Evolutionary conservation across 53 echinoderm and acorn worm genomes (phyloP).

Genomic region (Luidia sarsii): DNA sequence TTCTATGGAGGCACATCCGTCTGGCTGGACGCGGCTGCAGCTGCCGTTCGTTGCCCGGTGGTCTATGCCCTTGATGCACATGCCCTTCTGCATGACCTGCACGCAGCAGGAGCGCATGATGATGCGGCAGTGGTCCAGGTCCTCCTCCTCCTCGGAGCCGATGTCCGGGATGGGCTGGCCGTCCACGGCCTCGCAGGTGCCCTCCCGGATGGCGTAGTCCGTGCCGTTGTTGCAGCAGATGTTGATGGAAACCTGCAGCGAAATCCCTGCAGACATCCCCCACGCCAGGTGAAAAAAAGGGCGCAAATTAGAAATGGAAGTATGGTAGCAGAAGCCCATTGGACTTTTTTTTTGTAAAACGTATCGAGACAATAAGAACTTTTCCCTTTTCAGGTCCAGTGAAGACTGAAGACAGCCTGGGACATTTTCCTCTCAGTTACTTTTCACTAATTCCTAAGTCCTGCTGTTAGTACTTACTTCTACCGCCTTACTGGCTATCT

Average conservation of each 20-base stretch:
- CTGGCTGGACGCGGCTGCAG: constrained; percentile 36
- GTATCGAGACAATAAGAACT: too few species aligned
- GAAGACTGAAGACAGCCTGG: too few species aligned
- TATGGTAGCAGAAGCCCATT: too few species aligned
- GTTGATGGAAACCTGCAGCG: constrained; percentile 56
- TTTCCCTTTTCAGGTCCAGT: too few species aligned
- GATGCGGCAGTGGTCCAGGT: constrained; percentile 57
- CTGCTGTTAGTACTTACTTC: too few species aligned
- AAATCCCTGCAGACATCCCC: constrained; percentile 15
- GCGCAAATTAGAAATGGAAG: too few species aligned
- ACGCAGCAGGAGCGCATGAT: constrained; percentile 77
- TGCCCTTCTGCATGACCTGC: constrained; percentile 19
- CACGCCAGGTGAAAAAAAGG: too few species aligned
- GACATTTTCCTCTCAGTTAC: too few species aligned
- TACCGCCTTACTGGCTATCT: too few species aligned
- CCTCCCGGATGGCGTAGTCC: constrained; percentile 45
- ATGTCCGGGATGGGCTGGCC: constrained; percentile 30
- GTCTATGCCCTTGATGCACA: constrained; percentile 54
- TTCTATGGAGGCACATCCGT: constrained; percentile 56
- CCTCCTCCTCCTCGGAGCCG: constrained; percentile 16
- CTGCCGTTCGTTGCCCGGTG: constrained; percentile 54
- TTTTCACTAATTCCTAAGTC: too few species aligned
- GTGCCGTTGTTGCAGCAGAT: constrained; percentile 80
- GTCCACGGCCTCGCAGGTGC: constrained; percentile 60
- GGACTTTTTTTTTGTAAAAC: too few species aligned